Conservation (phyloP, 2,888 invertebrate species). For the Gari tellinella region DNA sequence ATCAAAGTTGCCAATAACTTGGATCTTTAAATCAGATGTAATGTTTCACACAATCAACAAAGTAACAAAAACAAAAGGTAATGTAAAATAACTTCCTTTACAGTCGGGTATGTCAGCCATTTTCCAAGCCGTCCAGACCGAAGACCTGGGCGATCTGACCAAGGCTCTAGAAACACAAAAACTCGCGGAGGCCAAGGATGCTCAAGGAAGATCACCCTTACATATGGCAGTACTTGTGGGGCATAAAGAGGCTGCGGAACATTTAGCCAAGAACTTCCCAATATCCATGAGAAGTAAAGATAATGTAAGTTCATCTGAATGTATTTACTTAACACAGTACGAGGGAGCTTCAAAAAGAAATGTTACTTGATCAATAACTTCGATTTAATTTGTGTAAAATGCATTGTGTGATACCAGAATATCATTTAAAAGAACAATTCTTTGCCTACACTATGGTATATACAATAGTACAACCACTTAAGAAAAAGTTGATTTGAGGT, state of each 20-base stretch:
- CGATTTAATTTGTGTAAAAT: too few relatives aligned
- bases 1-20: too few relatives aligned
- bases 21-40: too few relatives aligned
- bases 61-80: too few relatives aligned
- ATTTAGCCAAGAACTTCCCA: conserved; percentile 65
- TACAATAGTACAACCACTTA: too few relatives aligned
- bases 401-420: too few relatives aligned
- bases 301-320: conserved; percentile 67
- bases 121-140: conserved; percentile 62
- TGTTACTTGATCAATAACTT: too few relatives aligned
- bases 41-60: too few relatives aligned
- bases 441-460: too few relatives aligned
- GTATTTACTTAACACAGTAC: not conserved
- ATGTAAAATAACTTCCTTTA: conserved; percentile 5
- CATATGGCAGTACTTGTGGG: conserved; percentile 73
- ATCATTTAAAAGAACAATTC: too few relatives aligned
- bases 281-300: conserved; percentile 69
- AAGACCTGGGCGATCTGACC: conserved; percentile 58
- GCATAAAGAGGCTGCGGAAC: conserved; percentile 63
- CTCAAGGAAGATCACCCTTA: conserved; percentile 68
- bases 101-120: conserved; percentile 62
- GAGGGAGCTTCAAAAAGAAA: too few relatives aligned
- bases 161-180: conserved; percentile 63
- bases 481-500: too few relatives aligned
- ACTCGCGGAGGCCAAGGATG: conserved; percentile 64